phyloP scores from a whole-genome alignment of 2,888 invertebrate genomes.

The Melolontha melolontha region DNA sequence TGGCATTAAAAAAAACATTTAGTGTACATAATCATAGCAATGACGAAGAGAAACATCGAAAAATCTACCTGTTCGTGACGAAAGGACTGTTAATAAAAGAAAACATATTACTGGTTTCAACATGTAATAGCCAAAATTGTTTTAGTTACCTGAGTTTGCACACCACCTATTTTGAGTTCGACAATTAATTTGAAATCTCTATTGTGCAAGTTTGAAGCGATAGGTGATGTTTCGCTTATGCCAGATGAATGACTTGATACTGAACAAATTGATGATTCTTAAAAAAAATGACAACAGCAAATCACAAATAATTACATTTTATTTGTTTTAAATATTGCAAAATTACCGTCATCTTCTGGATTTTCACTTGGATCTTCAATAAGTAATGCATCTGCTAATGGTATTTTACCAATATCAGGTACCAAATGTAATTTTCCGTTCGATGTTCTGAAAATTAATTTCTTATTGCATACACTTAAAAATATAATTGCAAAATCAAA shows the following conservation, averaged over 20 bases:
- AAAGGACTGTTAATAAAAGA: slow-evolving; percentile 26
- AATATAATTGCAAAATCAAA: too few relatives aligned
- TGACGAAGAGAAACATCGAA: slow-evolving; percentile 1
- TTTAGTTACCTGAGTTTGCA: slow-evolving; percentile 56
- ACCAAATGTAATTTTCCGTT: slow-evolving; percentile 89
- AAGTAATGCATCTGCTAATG: slow-evolving; percentile 85
- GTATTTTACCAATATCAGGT: slow-evolving; percentile 84
- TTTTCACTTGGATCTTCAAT: slow-evolving; percentile 86
- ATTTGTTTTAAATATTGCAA: slow-evolving; percentile 3
- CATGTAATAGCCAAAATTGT: not conserved
- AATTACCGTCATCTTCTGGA: slow-evolving; percentile 77
- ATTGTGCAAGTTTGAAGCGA: slow-evolving; percentile 67
- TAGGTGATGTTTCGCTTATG: slow-evolving; percentile 65
- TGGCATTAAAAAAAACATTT: too few relatives aligned
- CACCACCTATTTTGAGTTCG: slow-evolving; percentile 70
- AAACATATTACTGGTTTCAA: slow-evolving; percentile 7
- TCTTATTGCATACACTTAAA: slow-evolving; percentile 15
- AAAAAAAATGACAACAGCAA: not conserved
- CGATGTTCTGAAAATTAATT: slow-evolving; percentile 69
- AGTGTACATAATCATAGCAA: not conserved
- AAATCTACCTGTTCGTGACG: slow-evolving; percentile 37
- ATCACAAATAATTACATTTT: slow-evolving; percentile 11
- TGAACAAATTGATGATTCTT: slow-evolving; percentile 70
- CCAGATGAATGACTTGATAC: slow-evolving; percentile 70
- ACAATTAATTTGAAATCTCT: slow-evolving; percentile 80